phyloP scores from a whole-genome alignment of 2,888 invertebrate species.

The Cheilosia vulpina region DNA sequence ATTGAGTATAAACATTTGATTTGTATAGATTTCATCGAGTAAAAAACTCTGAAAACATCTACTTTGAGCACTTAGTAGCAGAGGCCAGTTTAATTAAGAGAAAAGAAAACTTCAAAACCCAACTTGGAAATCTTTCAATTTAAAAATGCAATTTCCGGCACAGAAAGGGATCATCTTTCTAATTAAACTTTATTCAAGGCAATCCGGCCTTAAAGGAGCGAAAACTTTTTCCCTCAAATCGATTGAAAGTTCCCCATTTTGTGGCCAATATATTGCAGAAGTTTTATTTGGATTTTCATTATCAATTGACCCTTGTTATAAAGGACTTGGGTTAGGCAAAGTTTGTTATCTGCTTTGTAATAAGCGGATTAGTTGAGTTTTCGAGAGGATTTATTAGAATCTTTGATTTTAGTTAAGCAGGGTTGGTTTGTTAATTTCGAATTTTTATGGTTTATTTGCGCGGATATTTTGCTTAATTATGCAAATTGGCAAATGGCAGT shows the following conservation, averaged over 20 bases:
- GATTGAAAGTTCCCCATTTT: constrained; percentile 6
- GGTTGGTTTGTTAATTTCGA: constrained; percentile 16
- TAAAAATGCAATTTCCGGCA: constrained; percentile 7
- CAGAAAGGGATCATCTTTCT: constrained; percentile 7
- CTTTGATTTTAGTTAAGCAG: neutral
- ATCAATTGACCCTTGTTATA: constrained; percentile 38
- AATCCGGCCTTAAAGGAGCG: neutral
- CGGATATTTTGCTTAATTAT: constrained; percentile 1
- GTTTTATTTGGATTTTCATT: constrained; percentile 31
- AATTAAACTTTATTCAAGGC: constrained; percentile 22
- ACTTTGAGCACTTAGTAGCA: too few species aligned
- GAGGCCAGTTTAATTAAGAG: too few species aligned
- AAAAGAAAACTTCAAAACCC: too few species aligned
- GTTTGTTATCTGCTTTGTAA: constrained; percentile 13
- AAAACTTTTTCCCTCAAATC: neutral
- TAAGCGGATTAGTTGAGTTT: constrained; percentile 3
- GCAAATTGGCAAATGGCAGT: neutral
- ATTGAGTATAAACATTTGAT: too few species aligned
- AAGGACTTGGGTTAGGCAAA: constrained; percentile 22
- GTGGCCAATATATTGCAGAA: constrained; percentile 22
- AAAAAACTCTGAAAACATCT: too few species aligned
- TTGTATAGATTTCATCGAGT: too few species aligned
- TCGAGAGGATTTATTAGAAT: constrained; percentile 10
- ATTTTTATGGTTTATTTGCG: neutral
- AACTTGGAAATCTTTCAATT: neutral